These are phyloP conservation scores for Agrilus planipennis DNA, from an alignment of 1,140 invertebrate species.

Conservation along the genomic window DNA sequence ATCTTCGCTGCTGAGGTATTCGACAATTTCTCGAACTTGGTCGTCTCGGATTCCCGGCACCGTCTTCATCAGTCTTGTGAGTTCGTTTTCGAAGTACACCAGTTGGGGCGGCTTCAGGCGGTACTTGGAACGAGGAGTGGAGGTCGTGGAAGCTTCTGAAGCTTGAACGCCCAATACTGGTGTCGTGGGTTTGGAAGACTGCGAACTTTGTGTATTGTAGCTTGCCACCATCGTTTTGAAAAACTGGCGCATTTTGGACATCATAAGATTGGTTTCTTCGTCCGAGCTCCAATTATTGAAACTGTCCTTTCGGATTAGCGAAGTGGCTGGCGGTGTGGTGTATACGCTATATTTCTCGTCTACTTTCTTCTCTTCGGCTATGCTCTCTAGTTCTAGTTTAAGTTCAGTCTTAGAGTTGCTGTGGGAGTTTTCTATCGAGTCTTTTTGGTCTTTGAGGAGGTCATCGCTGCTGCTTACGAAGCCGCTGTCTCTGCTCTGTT, in stretches of 20 bases:
- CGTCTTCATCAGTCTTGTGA: constrained; percentile 83
- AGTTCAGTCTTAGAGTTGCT: constrained; percentile 12
- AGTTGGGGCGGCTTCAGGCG: constrained; percentile 66
- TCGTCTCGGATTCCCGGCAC: constrained; percentile 81
- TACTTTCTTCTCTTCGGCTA: constrained; percentile 27
- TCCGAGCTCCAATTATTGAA: constrained; percentile 90
- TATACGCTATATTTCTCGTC: constrained; percentile 31
- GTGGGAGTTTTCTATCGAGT: background rate
- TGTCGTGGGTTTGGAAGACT: constrained; percentile 33
- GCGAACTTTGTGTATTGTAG: constrained; percentile 41
- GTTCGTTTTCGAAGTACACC: constrained; percentile 76
- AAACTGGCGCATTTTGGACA: constrained; percentile 85
- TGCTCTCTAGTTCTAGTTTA: constrained; percentile 38
- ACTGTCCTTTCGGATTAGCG: constrained; percentile 68
- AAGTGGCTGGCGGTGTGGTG: constrained; percentile 36
- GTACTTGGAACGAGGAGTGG: constrained; percentile 42
- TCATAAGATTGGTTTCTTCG: constrained; percentile 88
- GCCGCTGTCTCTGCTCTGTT: constrained; percentile 74
- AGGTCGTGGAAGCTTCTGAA: constrained; percentile 36
- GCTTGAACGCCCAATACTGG: constrained; percentile 37
- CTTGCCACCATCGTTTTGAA: constrained; percentile 76
- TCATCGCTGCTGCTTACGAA: constrained; percentile 83
- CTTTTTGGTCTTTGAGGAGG: constrained; percentile 52
- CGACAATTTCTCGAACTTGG: constrained; percentile 81
- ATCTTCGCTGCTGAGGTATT: constrained; percentile 82